phyloP scores from a whole-genome alignment of 1,140 invertebrate species.

The Ridgeia piscesae region DNA sequence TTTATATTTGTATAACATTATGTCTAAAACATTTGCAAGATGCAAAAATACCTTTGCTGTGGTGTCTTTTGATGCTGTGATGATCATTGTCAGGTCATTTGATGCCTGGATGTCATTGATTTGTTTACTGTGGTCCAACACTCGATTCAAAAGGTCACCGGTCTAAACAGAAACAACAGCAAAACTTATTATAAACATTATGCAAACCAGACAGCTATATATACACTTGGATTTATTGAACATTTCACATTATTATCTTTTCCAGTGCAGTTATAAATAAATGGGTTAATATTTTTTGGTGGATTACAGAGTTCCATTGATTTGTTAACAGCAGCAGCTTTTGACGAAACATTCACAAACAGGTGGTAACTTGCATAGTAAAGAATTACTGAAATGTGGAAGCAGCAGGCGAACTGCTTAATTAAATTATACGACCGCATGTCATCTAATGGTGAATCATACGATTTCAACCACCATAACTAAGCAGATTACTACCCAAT shows the following conservation, averaged over 20 bases:
- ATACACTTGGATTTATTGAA: neutral
- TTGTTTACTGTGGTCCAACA: slow-evolving; percentile 78
- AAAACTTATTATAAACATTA: too few relatives aligned
- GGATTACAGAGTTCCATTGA: too few relatives aligned
- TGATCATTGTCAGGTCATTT: slow-evolving; percentile 92
- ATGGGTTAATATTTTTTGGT: too few relatives aligned
- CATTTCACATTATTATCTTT: neutral
- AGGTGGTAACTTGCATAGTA: too few relatives aligned
- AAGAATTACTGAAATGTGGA: too few relatives aligned
- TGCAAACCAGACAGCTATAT: neutral
- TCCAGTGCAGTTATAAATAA: neutral
- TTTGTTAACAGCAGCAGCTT: too few relatives aligned
- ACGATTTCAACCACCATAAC: too few relatives aligned
- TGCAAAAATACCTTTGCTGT: slow-evolving; percentile 72
- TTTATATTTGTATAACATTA: neutral
- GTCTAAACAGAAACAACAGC: slow-evolving; percentile 62
- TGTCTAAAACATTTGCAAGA: neutral
- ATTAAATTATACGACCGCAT: too few relatives aligned
- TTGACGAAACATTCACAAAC: too few relatives aligned
- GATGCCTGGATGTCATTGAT: slow-evolving; percentile 96
- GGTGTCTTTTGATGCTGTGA: slow-evolving; percentile 92
- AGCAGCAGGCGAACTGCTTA: too few relatives aligned
- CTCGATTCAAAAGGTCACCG: slow-evolving; percentile 70
- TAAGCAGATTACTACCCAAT: too few relatives aligned
- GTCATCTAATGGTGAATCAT: too few relatives aligned